A percentile compares a stretch with the other conserved stretches of the same genome.
phyloP scores from a whole-genome alignment of 2,113 vertebrate genomes.

The Scophthalmus maximus region DNA sequence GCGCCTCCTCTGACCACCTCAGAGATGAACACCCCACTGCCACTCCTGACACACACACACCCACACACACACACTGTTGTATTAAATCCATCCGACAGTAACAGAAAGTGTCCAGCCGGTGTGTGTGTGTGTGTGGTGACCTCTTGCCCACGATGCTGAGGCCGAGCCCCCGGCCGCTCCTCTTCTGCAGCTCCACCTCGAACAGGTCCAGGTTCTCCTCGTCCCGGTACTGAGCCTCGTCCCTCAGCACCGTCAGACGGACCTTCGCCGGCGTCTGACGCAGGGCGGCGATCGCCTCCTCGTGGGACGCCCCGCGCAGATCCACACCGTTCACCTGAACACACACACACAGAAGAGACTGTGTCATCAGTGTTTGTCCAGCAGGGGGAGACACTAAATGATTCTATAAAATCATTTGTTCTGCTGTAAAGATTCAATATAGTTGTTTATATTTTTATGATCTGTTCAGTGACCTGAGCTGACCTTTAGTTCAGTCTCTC shows the following conservation, averaged over 20 bases:
- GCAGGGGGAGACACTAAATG: too few relatives aligned
- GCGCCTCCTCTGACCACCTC: constrained; percentile 96
- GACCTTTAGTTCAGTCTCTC: too few relatives aligned
- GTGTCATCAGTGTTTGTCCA: background rate
- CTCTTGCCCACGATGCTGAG: constrained; percentile 97
- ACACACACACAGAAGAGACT: background rate
- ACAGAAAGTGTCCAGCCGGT: background rate
- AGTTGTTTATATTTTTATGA: too few relatives aligned
- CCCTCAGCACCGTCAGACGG: constrained; percentile 88
- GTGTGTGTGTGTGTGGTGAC: constrained; percentile 48
- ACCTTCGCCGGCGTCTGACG: constrained; percentile 92
- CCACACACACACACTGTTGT: constrained; percentile 13
- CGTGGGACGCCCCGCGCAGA: constrained; percentile 88
- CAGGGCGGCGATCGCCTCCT: constrained; percentile 92
- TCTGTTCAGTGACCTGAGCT: too few relatives aligned
- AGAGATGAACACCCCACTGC: constrained; percentile 94
- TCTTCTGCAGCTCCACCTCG: constrained; percentile 91
- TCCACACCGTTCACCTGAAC: constrained; percentile 92
- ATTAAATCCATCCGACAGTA: background rate
- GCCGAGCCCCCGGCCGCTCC: constrained; percentile 90
- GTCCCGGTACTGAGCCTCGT: constrained; percentile 89
- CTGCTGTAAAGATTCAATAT: too few relatives aligned
- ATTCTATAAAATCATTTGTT: too few relatives aligned
- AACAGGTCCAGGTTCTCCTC: constrained; percentile 92
- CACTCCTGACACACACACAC: constrained; percentile 70